A percentile compares a stretch with the other conserved stretches of the same genome.
Evolutionary conservation across 2,113 vertebrate species (phyloP).

Genomic region (Holacanthus passer): DNA sequence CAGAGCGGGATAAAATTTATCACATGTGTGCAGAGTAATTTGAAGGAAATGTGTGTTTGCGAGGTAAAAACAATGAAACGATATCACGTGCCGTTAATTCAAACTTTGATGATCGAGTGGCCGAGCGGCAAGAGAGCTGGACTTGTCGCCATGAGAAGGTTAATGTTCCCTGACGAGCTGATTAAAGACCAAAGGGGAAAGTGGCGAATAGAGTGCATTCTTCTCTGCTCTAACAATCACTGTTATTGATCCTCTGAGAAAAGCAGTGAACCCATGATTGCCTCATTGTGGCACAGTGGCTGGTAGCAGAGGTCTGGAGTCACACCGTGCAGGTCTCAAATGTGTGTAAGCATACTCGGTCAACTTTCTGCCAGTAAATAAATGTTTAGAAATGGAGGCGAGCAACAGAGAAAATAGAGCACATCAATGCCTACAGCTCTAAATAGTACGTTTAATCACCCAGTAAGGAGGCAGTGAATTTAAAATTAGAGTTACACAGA

Average conservation of each 20-base stretch:
- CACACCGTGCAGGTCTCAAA: conserved; percentile 35
- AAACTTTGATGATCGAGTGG: conserved; percentile 42
- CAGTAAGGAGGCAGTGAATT: neutral
- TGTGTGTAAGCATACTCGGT: conserved; percentile 46
- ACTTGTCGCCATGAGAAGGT: conserved; percentile 18
- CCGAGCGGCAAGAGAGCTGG: neutral
- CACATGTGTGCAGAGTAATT: conserved; percentile 1
- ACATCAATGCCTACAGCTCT: conserved; percentile 5
- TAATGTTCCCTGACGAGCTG: conserved; percentile 31
- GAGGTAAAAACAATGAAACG: conserved; percentile 17
- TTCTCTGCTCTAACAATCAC: conserved; percentile 12
- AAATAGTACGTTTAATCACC: conserved; percentile 26
- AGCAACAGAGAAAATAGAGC: conserved; percentile 14
- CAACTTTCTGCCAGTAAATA: conserved; percentile 48
- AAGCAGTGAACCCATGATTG: conserved; percentile 44
- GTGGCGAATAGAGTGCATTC: conserved; percentile 18
- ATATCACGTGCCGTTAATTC: conserved; percentile 41
- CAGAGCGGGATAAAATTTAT: neutral
- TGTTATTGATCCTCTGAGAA: conserved; percentile 53
- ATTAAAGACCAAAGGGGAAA: conserved; percentile 30
- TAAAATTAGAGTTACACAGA: neutral
- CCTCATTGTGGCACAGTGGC: conserved; percentile 30
- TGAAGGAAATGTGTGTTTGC: conserved; percentile 1
- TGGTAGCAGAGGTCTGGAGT: conserved; percentile 35
- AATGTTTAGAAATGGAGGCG: conserved; percentile 44